A percentile compares a stretch with the other conserved stretches of the same genome.
Evolutionary conservation across 2,113 vertebrate species (phyloP).

Genomic region (Podarcis muralis): DNA sequence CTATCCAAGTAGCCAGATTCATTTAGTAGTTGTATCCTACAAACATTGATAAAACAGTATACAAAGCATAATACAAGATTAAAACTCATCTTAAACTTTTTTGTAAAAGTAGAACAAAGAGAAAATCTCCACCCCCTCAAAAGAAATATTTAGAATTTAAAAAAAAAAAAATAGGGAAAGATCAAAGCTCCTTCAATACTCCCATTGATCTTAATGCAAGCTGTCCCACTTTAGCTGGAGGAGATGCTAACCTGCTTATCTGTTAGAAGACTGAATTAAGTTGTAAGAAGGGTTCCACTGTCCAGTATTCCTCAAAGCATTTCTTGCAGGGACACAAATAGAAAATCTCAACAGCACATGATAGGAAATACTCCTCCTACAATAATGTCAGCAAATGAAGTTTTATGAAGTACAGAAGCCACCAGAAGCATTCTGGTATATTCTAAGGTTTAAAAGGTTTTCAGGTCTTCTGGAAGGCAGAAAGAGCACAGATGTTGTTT

Average conservation of each 20-base stretch:
- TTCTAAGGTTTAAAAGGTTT: too few relatives aligned
- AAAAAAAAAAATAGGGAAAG: neutral
- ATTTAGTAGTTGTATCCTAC: neutral
- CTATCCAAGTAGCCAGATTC: slow-evolving; percentile 14
- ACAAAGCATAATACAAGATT: neutral
- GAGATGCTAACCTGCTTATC: too few relatives aligned
- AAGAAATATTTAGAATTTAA: neutral
- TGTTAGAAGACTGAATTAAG: neutral
- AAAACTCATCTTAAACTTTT: slow-evolving; percentile 27
- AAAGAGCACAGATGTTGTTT: too few relatives aligned
- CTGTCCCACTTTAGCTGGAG: neutral
- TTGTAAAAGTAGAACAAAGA: neutral
- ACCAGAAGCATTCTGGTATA: too few relatives aligned
- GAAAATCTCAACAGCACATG: neutral
- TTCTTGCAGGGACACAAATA: neutral
- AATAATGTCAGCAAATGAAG: neutral
- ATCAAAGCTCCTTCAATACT: slow-evolving; percentile 24
- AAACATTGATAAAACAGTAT: neutral
- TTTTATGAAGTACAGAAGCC: too few relatives aligned
- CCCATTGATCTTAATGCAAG: slow-evolving; percentile 29
- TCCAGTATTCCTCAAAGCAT: slow-evolving; percentile 19
- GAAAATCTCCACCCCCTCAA: neutral
- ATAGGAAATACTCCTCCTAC: neutral
- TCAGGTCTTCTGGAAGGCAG: too few relatives aligned
- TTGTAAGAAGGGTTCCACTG: fast-evolving